These are phyloP conservation scores for Venusia cambrica DNA, from an alignment of 2,888 invertebrate species.

Conservation along the genomic window DNA sequence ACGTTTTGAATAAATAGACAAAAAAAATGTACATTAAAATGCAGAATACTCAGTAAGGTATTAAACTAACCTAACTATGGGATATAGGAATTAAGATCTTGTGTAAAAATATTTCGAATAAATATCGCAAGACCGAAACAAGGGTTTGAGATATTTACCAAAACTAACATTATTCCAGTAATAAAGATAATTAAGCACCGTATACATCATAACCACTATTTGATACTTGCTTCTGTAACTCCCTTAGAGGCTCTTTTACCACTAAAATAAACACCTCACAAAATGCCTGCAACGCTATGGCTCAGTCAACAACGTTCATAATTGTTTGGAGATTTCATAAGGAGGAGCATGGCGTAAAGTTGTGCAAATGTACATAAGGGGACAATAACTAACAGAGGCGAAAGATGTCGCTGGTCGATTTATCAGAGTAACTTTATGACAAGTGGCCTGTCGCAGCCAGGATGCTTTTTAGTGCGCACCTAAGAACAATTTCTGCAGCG, in stretches of 20 bases:
- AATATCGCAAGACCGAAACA: no score
- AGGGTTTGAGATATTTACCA: conserved; percentile 27
- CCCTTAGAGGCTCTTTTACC: conserved; percentile 37
- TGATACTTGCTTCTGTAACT: conserved; percentile 49
- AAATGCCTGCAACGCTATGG: conserved; percentile 12
- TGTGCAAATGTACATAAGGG: conserved; percentile 54
- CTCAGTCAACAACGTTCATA: conserved; percentile 11
- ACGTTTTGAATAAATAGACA: background rate
- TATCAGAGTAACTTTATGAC: conserved; percentile 74
- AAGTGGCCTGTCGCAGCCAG: conserved; percentile 71
- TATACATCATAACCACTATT: conserved; percentile 66
- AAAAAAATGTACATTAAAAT: conserved; percentile 10
- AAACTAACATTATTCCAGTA: conserved; percentile 38
- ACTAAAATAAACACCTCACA: conserved; percentile 7
- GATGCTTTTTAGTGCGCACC: conserved; percentile 69
- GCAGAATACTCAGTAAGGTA: no score
- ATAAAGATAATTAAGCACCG: conserved; percentile 63
- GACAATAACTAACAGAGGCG: conserved; percentile 70
- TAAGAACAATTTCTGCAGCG: conserved; percentile 30
- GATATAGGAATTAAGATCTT: no score
- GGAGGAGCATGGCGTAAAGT: conserved; percentile 18
- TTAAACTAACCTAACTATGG: no score
- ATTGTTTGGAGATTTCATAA: conserved; percentile 7
- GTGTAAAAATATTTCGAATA: no score
- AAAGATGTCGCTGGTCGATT: conserved; percentile 70